Conservation (phyloP, 2,888 invertebrate species). For the Neocrepidodera transversa region DNA sequence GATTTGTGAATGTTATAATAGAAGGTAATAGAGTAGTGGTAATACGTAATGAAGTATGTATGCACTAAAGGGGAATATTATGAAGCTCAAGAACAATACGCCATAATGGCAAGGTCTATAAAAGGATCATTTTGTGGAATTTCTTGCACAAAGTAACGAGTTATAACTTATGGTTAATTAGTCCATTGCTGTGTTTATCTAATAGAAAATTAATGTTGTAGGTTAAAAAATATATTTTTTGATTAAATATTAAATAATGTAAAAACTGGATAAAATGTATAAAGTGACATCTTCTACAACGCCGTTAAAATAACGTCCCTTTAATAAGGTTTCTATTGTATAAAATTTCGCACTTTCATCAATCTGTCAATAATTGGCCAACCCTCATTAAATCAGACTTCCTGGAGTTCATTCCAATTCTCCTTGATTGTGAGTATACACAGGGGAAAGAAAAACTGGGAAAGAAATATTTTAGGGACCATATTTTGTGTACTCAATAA, state of each 20-base stretch:
- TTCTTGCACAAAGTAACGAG: too few species aligned
- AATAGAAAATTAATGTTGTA: too few species aligned
- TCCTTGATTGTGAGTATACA: slow-evolving; percentile 26
- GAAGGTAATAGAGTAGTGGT: slow-evolving; percentile 42
- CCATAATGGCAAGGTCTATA: slow-evolving; percentile 5
- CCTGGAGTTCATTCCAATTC: slow-evolving; percentile 31
- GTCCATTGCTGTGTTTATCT: too few species aligned
- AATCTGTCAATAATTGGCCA: slow-evolving; percentile 48
- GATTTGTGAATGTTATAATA: slow-evolving; percentile 28
- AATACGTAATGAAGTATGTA: slow-evolving; percentile 48
- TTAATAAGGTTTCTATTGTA: slow-evolving; percentile 15
- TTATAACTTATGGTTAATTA: too few species aligned
- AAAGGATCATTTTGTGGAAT: slow-evolving; percentile 32
- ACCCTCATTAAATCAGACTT: slow-evolving; percentile 50
- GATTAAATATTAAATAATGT: too few species aligned
- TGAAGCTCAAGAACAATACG: slow-evolving; percentile 19
- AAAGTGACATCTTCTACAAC: too few species aligned
- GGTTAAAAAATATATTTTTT: too few species aligned
- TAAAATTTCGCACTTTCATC: slow-evolving; percentile 40
- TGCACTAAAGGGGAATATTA: slow-evolving; percentile 40
- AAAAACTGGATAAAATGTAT: too few species aligned
- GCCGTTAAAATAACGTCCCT: neutral
- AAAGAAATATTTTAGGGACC: slow-evolving; percentile 1
- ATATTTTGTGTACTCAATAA: too few species aligned
- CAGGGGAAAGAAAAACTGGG: slow-evolving; percentile 7